These are phyloP conservation scores for Austrolebias charrua DNA, from an alignment of 2,797 vertebrate genomes.

Conservation along the genomic window DNA sequence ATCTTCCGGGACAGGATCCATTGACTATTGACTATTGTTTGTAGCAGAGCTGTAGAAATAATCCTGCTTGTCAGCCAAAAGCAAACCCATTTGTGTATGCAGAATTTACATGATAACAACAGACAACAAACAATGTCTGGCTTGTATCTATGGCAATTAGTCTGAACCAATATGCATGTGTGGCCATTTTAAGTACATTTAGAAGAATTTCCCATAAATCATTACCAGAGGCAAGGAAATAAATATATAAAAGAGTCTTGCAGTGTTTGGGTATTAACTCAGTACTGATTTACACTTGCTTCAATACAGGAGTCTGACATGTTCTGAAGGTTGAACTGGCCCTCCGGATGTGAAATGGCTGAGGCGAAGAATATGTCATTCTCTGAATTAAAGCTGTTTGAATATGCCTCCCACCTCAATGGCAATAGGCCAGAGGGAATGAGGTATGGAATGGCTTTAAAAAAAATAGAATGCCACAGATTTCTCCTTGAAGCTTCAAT, in stretches of 20 bases:
- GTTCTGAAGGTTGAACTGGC: constrained; percentile 64
- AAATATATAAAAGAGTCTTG: constrained; percentile 3
- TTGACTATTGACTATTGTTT: constrained; percentile 26
- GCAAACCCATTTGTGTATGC: constrained; percentile 16
- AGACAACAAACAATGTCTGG: constrained; percentile 21
- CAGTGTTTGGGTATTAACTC: constrained; percentile 18
- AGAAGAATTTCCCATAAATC: neutral
- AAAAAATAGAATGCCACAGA: constrained; percentile 47
- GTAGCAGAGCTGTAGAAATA: constrained; percentile 20
- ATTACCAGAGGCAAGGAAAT: constrained; percentile 22
- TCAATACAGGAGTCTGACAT: constrained; percentile 46
- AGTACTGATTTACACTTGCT: constrained; percentile 55
- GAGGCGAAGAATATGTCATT: constrained; percentile 58
- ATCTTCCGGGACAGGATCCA: constrained; percentile 23
- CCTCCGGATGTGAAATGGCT: constrained; percentile 48
- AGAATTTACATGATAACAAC: constrained; percentile 20
- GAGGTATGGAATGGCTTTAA: constrained; percentile 48
- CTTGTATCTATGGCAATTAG: constrained; percentile 4
- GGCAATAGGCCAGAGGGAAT: constrained; percentile 58
- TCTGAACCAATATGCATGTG: constrained; percentile 16
- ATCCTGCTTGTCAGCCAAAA: constrained; percentile 40
- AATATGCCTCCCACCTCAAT: constrained; percentile 62
- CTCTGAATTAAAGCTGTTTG: constrained; percentile 65
- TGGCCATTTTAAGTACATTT: neutral
- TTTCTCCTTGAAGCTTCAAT: constrained; percentile 65